A percentile compares a stretch with the other conserved stretches of the same genome.
Conservation (phyloP, 2,888 invertebrate species). For the Cerceris ruficornis region DNA sequence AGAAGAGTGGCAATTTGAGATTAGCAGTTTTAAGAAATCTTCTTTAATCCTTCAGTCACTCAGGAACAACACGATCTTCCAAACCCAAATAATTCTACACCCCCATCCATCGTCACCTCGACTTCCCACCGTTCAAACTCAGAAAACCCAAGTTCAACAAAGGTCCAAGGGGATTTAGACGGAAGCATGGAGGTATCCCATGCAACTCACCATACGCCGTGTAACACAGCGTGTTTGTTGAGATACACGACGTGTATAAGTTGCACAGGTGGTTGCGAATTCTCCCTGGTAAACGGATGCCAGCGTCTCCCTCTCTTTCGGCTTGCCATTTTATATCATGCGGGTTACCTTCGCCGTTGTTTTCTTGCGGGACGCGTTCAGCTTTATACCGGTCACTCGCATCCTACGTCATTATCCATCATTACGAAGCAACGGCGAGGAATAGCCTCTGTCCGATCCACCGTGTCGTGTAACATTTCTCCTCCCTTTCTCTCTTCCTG, state of each 20-base stretch:
- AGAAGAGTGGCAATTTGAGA: too few species aligned
- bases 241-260: conserved; percentile 44
- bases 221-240: conserved; percentile 46
- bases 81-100: background rate
- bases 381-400: conserved; percentile 59
- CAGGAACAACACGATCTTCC: background rate
- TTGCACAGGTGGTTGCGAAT: conserved; percentile 51
- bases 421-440: conserved; percentile 62
- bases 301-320: conserved; percentile 26
- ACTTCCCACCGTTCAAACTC: background rate
- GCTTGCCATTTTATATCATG: conserved; percentile 58
- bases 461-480: conserved; percentile 50
- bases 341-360: conserved; percentile 45
- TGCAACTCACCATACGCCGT: conserved; percentile 41
- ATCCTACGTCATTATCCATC: conserved; percentile 67
- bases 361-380: conserved; percentile 31
- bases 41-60: background rate
- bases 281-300: conserved; percentile 59
- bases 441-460: conserved; percentile 46
- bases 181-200: conserved; percentile 7
- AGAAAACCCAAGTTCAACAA: conserved; percentile 4
- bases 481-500: conserved; percentile 13
- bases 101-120: background rate
- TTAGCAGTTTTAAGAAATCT: background rate
- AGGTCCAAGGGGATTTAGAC: background rate